phyloP scores from a whole-genome alignment of 1,140 invertebrate genomes.

The Vanessa tameamea region DNA sequence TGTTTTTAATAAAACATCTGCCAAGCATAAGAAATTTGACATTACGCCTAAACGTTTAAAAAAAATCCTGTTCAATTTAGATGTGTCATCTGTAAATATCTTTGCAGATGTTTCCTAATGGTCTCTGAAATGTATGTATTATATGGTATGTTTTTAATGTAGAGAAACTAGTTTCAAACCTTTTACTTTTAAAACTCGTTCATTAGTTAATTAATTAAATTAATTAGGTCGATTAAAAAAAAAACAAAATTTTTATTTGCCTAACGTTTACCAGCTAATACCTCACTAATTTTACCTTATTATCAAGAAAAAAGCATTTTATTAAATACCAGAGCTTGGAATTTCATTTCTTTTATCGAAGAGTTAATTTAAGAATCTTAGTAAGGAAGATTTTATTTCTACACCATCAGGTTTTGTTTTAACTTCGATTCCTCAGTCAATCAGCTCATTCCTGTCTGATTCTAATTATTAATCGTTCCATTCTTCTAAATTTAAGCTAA shows the following conservation, averaged over 20 bases:
- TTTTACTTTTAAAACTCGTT: neutral
- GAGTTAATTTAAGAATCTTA: no score
- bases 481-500: no score
- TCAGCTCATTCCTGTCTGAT: no score
- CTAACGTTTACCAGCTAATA: neutral
- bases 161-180: neutral
- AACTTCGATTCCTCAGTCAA: no score
- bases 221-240: neutral
- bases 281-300: neutral
- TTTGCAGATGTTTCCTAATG: neutral
- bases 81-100: neutral
- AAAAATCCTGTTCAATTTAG: neutral
- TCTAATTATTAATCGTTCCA: no score
- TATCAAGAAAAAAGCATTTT: no score
- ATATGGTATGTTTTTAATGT: neutral
- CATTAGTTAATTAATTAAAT: neutral
- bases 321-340: no score
- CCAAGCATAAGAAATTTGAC: neutral
- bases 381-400: no score
- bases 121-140: neutral
- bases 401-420: no score
- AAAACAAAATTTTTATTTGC: neutral
- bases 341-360: no score
- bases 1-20: neutral
- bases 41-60: neutral